Evolutionary conservation across 2,888 invertebrate species (phyloP), one percentile per base, ranked within the genome.

Genomic region (Harpalus rubripes): DNA sequence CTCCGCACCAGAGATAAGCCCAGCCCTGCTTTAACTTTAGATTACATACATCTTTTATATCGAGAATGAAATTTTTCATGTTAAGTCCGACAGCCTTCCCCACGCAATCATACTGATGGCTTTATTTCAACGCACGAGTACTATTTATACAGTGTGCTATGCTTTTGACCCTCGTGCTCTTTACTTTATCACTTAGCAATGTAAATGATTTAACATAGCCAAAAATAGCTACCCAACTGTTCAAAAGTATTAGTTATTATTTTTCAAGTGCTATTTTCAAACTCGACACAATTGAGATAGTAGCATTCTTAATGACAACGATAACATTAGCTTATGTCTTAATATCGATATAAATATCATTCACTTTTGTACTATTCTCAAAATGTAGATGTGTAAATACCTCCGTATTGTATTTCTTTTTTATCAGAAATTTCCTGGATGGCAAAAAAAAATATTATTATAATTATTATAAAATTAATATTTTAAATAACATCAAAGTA

Each of bases 1-100:
- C 59, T 59, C 16, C 7, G n/a, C n/a, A 18, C 32, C n/a, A 63
- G 39, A 26, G 68, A 68, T 68, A 26, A 68, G 26, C 68, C 15
- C 68, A 39, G 32, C 39, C 68, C 68, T 22, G 39, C 26, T 16
- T 16, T 16, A 16, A 15, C 59, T 15, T 68, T 68, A 68, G 68
- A 68, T 68, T 68, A 68, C 68, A 68, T 68, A 68, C 68, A 68
- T 68, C 68, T 68, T 68, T 68, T 68, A 68, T 68, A 68, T 12
- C 68, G 39, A 6, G 6, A 68, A 68, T 41, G 68, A 68, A 68
- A 68, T 68, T 39, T 68, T 15, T 68, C 39, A 32, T 68, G 68
- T 68, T 65, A 32, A 39, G 68, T 39, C 68, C 68, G 39, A 32
- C 32, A 39, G 59, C 15, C 32, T 39, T 32, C 68, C 39, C 68